Evolutionary conservation across 2,797 vertebrate species (phyloP).

Genomic region (Sarcophilus harrisii): DNA sequence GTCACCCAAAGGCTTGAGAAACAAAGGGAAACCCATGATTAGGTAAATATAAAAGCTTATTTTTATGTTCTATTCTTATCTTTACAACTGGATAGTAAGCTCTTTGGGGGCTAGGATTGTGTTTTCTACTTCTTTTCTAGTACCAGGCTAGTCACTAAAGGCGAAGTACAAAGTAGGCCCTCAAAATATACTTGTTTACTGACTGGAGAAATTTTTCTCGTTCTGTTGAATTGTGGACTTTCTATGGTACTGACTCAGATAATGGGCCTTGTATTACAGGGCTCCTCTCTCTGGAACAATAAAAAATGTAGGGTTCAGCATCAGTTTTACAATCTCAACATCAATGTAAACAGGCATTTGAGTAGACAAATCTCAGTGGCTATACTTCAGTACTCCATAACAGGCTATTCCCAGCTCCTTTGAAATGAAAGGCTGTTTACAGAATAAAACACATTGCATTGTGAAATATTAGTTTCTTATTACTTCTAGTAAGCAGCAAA

Average conservation of each 20-base stretch:
- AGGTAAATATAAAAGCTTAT: slow-evolving; percentile 32
- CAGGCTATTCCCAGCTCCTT: slow-evolving; percentile 69
- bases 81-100: not conserved
- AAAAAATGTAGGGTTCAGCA: slow-evolving; percentile 49
- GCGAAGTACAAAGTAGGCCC: not conserved
- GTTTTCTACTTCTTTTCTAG: not conserved
- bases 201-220: not conserved
- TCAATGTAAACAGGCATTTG: slow-evolving; percentile 71
- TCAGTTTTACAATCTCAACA: slow-evolving; percentile 51
- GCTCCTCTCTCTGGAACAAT: slow-evolving; percentile 42
- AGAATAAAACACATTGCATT: slow-evolving; percentile 64
- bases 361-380: slow-evolving; percentile 61
- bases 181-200: not conserved
- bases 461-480: slow-evolving; percentile 84
- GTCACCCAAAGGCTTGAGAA: not conserved
- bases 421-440: slow-evolving; percentile 72
- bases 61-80: not conserved
- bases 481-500: slow-evolving; percentile 81
- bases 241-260: not conserved
- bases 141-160: not conserved
- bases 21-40: not conserved
- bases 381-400: slow-evolving; percentile 45
- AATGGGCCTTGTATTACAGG: slow-evolving; percentile 39
- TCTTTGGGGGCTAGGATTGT: not conserved
- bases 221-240: not conserved